These are phyloP conservation scores for Dascillus cervinus DNA, from an alignment of 2,888 invertebrate species.

Conservation along the genomic window DNA sequence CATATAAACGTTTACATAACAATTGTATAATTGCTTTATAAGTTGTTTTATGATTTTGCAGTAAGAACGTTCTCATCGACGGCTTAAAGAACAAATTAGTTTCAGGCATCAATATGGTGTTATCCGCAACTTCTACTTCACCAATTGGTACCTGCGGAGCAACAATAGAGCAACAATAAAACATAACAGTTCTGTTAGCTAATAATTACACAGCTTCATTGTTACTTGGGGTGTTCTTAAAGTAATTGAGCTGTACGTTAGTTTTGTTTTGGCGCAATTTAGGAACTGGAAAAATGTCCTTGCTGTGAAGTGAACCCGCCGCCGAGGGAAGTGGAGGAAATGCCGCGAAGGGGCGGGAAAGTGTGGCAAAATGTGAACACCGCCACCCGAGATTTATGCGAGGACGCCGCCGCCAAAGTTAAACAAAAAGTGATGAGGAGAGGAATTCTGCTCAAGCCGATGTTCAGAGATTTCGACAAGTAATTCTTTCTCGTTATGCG, in stretches of 20 bases:
- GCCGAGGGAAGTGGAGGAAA: constrained; percentile 44
- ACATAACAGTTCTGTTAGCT: too few relatives aligned
- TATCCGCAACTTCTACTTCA: too few relatives aligned
- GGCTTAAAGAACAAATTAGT: too few relatives aligned
- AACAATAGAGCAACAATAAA: too few relatives aligned
- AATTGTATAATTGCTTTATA: constrained; percentile 1
- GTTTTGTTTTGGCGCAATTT: constrained; percentile 6
- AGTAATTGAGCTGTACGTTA: too few relatives aligned
- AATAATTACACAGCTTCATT: too few relatives aligned
- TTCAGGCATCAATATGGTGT: constrained; percentile 1
- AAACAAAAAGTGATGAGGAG: constrained; percentile 54
- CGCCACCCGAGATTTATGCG: constrained; percentile 46
- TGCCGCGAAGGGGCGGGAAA: constrained; percentile 44
- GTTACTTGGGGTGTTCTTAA: too few relatives aligned
- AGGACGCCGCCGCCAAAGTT: constrained; percentile 56
- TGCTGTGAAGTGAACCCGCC: constrained; percentile 49
- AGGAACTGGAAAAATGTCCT: constrained; percentile 60
- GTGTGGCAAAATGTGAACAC: constrained; percentile 43
- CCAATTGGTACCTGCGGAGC: too few relatives aligned
- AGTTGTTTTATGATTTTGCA: too few relatives aligned
- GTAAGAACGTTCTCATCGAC: too few relatives aligned
- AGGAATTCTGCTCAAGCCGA: constrained; percentile 56
- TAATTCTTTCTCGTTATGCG: constrained; percentile 32
- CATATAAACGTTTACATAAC: too few relatives aligned
- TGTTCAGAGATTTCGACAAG: constrained; percentile 66